Base-by-base conservation (phyloP, 1,140 invertebrate genomes). In the Heliconius himera region DNA sequence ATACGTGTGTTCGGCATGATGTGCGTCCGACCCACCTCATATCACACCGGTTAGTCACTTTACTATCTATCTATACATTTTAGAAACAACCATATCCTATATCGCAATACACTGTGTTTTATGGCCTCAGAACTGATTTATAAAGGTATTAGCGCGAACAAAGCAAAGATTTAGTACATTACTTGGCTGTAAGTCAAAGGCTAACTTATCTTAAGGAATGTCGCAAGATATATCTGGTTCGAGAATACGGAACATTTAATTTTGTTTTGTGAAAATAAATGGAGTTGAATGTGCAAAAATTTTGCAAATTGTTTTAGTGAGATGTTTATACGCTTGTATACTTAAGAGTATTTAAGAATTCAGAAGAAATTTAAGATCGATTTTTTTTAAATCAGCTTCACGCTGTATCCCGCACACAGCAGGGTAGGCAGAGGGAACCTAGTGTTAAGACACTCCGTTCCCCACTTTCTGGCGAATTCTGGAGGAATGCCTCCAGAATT, bases 1-100 rank as follows among this genome's bases (percentile, higher is more conserved):
- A 98, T 98, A 79, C 95, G 98, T 81, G 98, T 99, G 6, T 99
- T 98, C 86, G 98, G 98, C 73, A 99, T 99, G 98, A 97, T 99
- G 96, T 98, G 98, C 91, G 97, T 97, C 0, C 95, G 95, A 84
- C 95, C 94, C 41, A 95, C 93, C 88, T 90, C 88, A 73, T 91
- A 89, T 79, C 88, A 90, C 85, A 26, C 87, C 76, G 89, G 93
- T 93, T 60, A 86, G 83, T 88, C 82, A 80, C 33, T 73, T 29
- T 38, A 38, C 56, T 81, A 81, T 81, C 80, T 51, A 51, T 51
- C 18, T 74, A 73, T 72, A 56, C 71, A n/a, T 72, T 80, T 76
- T 78, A 81, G 80, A 74, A 81, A 78, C 56, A 66, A 49, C 36
- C 76, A 77, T 79, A 80, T 81, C 79, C 20, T 70, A 72, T 75